These are phyloP conservation scores for Oceanodroma tethys DNA, from an alignment of 2,113 vertebrate species.

Conservation along the genomic window DNA sequence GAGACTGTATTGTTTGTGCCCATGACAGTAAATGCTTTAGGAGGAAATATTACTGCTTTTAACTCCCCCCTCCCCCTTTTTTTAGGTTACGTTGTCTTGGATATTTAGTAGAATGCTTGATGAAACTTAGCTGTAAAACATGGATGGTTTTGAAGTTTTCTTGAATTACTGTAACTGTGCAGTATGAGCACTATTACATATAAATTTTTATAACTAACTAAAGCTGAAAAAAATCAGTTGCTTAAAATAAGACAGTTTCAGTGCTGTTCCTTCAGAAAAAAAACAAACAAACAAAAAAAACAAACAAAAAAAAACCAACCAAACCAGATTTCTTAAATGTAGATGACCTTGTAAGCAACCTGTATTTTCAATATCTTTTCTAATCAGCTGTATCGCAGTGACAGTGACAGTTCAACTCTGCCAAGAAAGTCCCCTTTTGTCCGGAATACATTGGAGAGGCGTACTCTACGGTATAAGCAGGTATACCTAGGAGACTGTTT, in stretches of 20 bases:
- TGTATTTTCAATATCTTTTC: not conserved
- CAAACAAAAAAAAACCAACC: not conserved
- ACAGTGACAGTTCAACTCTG: constrained; percentile 97
- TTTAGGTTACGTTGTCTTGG: not conserved
- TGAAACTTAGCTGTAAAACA: not conserved
- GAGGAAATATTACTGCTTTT: not conserved
- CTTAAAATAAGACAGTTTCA: not conserved
- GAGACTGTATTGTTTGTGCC: not conserved
- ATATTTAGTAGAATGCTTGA: not conserved
- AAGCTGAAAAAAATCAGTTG: not conserved
- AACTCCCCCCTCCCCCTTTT: accelerated
- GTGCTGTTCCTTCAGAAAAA: too few relatives aligned
- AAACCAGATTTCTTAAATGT: not conserved
- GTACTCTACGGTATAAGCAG: constrained; percentile 93
- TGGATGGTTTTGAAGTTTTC: not conserved
- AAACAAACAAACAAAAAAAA: not conserved
- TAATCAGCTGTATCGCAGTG: constrained; percentile 92
- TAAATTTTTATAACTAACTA: not conserved
- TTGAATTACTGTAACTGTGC: not conserved
- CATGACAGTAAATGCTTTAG: not conserved
- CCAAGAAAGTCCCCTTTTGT: constrained; percentile 94
- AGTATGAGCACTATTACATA: not conserved
- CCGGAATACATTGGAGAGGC: constrained; percentile 92
- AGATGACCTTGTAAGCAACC: not conserved
- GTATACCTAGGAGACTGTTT: constrained; percentile 47